Evolutionary conservation across 30 jellyfish, hydroid and myxozoan species (phyloP).

Genomic region (Aurelia aurita): DNA sequence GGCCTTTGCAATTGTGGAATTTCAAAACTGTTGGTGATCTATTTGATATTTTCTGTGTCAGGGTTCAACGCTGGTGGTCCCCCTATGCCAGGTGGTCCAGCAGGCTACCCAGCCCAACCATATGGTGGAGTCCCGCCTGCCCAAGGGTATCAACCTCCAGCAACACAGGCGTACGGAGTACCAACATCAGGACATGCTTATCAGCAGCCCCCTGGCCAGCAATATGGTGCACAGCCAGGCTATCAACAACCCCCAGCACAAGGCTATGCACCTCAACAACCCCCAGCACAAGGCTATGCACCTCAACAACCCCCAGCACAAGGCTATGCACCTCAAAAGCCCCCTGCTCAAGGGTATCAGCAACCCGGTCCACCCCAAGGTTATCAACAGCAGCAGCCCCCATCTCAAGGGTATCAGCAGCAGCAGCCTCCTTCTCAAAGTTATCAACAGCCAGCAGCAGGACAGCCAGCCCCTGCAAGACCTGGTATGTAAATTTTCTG

Average conservation of each 20-base stretch:
- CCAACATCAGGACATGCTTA: slow-evolving; percentile 71
- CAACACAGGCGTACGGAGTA: slow-evolving; percentile 55
- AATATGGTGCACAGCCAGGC: slow-evolving; percentile 76
- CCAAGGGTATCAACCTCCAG: slow-evolving; percentile 67
- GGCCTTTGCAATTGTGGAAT: neutral
- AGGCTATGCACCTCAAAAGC: slow-evolving; percentile 63
- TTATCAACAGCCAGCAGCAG: slow-evolving; percentile 54
- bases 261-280: slow-evolving; percentile 60
- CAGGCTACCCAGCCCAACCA: slow-evolving; percentile 12
- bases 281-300: slow-evolving; percentile 33
- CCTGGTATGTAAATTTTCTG: slow-evolving; percentile 5
- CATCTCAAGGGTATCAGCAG: slow-evolving; percentile 63
- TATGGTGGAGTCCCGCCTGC: slow-evolving; percentile 64
- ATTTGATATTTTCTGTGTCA: neutral
- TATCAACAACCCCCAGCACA: slow-evolving; percentile 82
- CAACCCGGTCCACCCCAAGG: slow-evolving; percentile 68
- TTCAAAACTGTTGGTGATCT: neutral
- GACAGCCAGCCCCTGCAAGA: slow-evolving; percentile 62
- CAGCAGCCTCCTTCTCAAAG: slow-evolving; percentile 60
- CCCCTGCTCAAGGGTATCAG: slow-evolving; percentile 29
- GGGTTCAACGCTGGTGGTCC: slow-evolving; percentile 49
- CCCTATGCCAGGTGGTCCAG: slow-evolving; percentile 10
- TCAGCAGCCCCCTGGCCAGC: slow-evolving; percentile 70
- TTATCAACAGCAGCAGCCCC: slow-evolving; percentile 63
- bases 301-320: slow-evolving; percentile 60